Evolutionary conservation across 2,113 vertebrate genomes (phyloP).

Genomic region (Ciconia maguari): DNA sequence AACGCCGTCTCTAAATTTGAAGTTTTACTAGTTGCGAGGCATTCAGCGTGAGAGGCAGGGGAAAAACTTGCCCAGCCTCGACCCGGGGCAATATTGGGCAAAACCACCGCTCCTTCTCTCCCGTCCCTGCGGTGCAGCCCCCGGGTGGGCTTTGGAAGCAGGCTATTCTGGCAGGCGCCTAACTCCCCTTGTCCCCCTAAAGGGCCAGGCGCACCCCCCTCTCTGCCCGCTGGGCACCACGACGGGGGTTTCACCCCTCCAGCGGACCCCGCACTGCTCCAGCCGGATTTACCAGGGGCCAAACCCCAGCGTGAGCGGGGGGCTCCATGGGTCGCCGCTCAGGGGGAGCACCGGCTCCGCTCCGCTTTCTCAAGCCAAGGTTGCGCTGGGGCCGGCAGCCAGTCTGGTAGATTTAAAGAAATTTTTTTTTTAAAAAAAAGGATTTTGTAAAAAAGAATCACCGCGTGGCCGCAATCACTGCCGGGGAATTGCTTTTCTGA

Average conservation of each 20-base stretch:
- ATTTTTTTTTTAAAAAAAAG: rapidly evolving
- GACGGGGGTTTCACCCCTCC: not conserved
- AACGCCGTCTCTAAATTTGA: not conserved
- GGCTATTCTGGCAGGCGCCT: not conserved
- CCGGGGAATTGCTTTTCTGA: not conserved
- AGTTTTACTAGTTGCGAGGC: not conserved
- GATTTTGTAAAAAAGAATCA: not conserved
- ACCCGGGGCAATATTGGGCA: not conserved
- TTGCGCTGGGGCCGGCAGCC: not conserved
- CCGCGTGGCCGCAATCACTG: rapidly evolving
- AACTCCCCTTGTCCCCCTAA: not conserved
- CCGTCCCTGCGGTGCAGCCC: not conserved
- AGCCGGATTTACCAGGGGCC: not conserved
- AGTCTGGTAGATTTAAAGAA: not conserved
- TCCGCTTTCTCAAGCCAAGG: not conserved
- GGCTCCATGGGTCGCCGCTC: too few species aligned
- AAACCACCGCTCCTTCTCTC: not conserved
- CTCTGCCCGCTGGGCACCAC: not conserved
- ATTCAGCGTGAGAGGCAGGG: not conserved
- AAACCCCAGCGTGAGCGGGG: not conserved
- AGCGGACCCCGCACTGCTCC: not conserved
- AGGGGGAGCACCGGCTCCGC: rapidly evolving
- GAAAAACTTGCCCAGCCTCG: not conserved
- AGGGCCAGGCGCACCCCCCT: not conserved
- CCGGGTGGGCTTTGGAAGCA: not conserved